Conservation (phyloP, 2,113 vertebrate species). For the Anser brachyrhynchus region DNA sequence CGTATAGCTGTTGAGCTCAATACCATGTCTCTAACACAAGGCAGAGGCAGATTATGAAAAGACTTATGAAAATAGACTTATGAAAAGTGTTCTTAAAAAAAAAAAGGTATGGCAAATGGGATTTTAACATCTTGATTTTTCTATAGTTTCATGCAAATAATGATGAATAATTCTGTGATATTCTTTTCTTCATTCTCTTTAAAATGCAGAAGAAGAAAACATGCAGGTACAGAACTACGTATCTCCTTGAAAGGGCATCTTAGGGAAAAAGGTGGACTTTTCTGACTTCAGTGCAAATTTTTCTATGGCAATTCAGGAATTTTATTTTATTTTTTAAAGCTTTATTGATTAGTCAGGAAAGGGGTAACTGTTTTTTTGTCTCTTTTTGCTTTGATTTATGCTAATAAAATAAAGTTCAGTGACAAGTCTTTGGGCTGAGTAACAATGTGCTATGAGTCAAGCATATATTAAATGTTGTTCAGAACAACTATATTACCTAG, state of each 20-base stretch:
- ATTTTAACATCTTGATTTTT: constrained; percentile 54
- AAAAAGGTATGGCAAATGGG: background rate
- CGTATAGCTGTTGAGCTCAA: constrained; percentile 46
- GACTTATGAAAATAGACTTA: constrained; percentile 30
- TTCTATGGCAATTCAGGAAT: background rate
- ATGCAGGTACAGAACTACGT: background rate
- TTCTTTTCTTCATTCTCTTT: background rate
- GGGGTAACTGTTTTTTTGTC: background rate
- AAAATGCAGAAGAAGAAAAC: constrained; percentile 14
- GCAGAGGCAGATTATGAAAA: constrained; percentile 9
- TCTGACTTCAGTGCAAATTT: background rate
- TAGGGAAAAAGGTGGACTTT: background rate
- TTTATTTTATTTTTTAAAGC: background rate
- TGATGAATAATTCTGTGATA: constrained; percentile 25
- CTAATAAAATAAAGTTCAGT: constrained; percentile 20
- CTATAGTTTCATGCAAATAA: constrained; percentile 36
- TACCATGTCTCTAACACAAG: background rate
- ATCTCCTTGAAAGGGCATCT: constrained; percentile 24
- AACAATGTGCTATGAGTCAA: background rate
- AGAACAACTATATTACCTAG: background rate
- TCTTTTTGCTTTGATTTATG: constrained; percentile 15
- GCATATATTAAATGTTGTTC: constrained; percentile 11
- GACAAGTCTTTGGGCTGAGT: constrained; percentile 14
- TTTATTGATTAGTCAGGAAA: constrained; percentile 32
- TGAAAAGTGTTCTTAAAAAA: background rate